Base-by-base conservation (phyloP, 2,888 invertebrate genomes). In the Tinea trinotella region DNA sequence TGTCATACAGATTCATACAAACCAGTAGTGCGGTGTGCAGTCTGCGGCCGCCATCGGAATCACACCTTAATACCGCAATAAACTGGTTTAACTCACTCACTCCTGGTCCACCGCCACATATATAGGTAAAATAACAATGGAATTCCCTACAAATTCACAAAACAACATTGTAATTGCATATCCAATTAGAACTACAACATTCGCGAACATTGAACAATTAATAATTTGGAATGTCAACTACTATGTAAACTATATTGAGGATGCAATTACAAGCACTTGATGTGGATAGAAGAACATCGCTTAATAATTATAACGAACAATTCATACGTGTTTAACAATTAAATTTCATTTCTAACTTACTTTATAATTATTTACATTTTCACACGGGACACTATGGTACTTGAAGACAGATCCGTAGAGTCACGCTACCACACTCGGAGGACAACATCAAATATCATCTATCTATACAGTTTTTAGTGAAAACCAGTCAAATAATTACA, bases 101-200 rank as follows among this genome's bases (percentile, higher is more conserved):
- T n/a, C 7, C 30, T 30, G 30, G 7, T 7, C 30, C 7, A 30
- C 2, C 3, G 7, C 30, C 7, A 30, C 30, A 30, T 10, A 30
- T 30, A 30, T n/a, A 30, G n/a, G n/a, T n/a, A n/a, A 2, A 30
- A 30, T 1, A 17, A 40, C 40, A 40, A 68, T 71, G 75, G 76
- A 78, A 79, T 76, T 76, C 74, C 74, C 74, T 66, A 59, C 61
- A 67, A 67, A 68, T 72, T 70, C 30, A 64, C 13, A 6, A 15
- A 40, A 40, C 30, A 40, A 40, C 13, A 40, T 7, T 40, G 40
- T 40, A 40, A 40, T 40, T 40, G 40, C 40, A 40, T 7, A 3
- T 9, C 2, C 40, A 40, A 30, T 30, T 7, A 30, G 30, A 30
- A 30, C 30, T 10, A 30, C 7, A 7, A 7, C 30, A 30, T 30